Base-by-base conservation (phyloP, 2,888 invertebrate genomes). In the Nasonia oneida region DNA sequence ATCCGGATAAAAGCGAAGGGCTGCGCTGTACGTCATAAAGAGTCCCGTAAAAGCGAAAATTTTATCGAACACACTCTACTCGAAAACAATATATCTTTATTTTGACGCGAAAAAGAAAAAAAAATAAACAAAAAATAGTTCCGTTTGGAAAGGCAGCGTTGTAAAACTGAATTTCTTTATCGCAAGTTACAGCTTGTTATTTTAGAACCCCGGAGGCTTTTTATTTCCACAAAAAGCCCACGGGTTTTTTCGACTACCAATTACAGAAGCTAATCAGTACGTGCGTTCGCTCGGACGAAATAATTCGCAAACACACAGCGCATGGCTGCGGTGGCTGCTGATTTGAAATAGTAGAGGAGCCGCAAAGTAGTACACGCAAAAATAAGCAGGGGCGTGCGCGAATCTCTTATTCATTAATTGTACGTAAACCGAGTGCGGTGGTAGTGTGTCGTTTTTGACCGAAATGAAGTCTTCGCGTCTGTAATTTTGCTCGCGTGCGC, bases 401-500 rank as follows among this genome's bases (percentile, higher is more conserved):
- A 61, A 73, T 61, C 39, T 64, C 71, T 42, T 61, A 57, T 57
- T 83, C 83, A 77, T 77, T 83, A 70, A 71, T 83, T n/a, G 39
- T 61, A 23, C 29, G 61, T 33, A 57, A 18, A 42, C 18, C 23
- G 8, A 5, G 39, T 12, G n/a, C 33, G 75, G 50, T 12, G 23
- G 50, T 33, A 18, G 50, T 10, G 39, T 39, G 18, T 39, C 57
- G 3, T 10, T 33, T 12, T 12, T 33, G 29, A 5, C 64, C 23
- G 73, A 53, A 71, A 71, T 53, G 42, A 50, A 82, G 37, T 50
- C 33, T 29, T 42, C 39, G 14, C 57, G 61, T 64, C 78, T 64
- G 78, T 78, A 42, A 78, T 78, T 78, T 64, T 39, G 42, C 12
- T 15, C 23, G 53, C 64, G 23, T 37, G 50, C n/a, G 50, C 39